These are phyloP conservation scores for Urechis unicinctus DNA, from an alignment of 2,888 invertebrate genomes.

Conservation along the genomic window DNA sequence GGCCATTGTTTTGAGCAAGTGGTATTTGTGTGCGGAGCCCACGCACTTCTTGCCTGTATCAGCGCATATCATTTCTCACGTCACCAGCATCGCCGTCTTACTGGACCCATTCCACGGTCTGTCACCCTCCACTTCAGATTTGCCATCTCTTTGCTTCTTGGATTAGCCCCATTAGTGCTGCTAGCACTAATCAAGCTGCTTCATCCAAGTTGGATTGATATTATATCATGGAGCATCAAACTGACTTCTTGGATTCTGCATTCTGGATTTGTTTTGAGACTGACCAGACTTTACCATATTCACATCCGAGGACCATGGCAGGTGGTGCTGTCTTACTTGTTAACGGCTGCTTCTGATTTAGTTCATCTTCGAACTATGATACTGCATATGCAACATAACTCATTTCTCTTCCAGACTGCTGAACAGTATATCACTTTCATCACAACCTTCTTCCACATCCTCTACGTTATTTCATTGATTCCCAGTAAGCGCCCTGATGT, in stretches of 20 bases:
- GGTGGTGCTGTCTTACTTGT: constrained; percentile 65
- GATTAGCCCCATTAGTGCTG: constrained; percentile 64
- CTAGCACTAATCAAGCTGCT: constrained; percentile 50
- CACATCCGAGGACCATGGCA: constrained; percentile 70
- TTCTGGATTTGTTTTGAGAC: constrained; percentile 65
- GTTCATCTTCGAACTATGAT: constrained; percentile 66
- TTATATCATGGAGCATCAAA: constrained; percentile 65
- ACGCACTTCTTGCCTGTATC: constrained; percentile 65
- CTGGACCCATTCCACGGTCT: constrained; percentile 60
- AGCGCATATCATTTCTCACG: constrained; percentile 79
- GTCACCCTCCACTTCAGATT: constrained; percentile 63
- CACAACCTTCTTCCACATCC: constrained; percentile 55
- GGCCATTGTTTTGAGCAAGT: constrained; percentile 80
- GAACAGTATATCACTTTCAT: constrained; percentile 33
- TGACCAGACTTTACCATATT: constrained; percentile 55
- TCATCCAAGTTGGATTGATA: constrained; percentile 59
- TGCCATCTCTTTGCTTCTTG: constrained; percentile 60
- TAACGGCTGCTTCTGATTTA: constrained; percentile 63
- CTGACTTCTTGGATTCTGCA: constrained; percentile 77
- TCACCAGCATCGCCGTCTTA: constrained; percentile 59
- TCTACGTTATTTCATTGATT: constrained; percentile 68
- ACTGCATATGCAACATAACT: constrained; percentile 10
- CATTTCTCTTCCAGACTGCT: constrained; percentile 11
- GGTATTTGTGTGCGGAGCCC: constrained; percentile 66
- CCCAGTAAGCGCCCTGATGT: constrained; percentile 49